A percentile compares a stretch with the other conserved stretches of the same genome.
Conservation (phyloP, 2,888 invertebrate genomes). For the Augiades crinisus region DNA sequence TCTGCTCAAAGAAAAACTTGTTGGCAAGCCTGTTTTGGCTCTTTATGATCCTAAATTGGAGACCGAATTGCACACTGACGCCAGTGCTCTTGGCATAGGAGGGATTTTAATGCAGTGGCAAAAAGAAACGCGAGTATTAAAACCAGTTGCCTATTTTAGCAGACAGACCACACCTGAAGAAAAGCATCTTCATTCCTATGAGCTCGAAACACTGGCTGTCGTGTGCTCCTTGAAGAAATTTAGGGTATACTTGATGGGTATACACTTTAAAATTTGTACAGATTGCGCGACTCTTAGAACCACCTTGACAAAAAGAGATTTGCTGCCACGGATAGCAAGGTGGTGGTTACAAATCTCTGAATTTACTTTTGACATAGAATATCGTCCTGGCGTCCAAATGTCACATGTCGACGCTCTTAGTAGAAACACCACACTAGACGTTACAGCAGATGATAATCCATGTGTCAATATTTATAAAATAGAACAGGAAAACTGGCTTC, state of each 20-base stretch:
- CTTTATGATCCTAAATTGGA: slow-evolving; percentile 38
- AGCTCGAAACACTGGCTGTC: slow-evolving; percentile 36
- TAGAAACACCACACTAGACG: slow-evolving; percentile 22
- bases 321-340: slow-evolving; percentile 40
- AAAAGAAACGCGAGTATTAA: slow-evolving; percentile 17
- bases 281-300: slow-evolving; percentile 42
- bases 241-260: slow-evolving; percentile 38
- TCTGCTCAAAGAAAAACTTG: slow-evolving; percentile 1
- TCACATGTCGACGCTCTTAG: slow-evolving; percentile 41
- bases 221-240: slow-evolving; percentile 39
- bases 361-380: slow-evolving; percentile 42
- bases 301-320: slow-evolving; percentile 39
- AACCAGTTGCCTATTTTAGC: slow-evolving; percentile 36
- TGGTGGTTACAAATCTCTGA: slow-evolving; percentile 43
- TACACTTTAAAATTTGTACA: slow-evolving; percentile 31
- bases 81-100: slow-evolving; percentile 39
- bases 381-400: slow-evolving; percentile 40
- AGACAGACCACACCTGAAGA: slow-evolving; percentile 34
- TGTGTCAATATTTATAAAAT: slow-evolving; percentile 3
- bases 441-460: not conserved
- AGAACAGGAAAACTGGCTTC: slow-evolving; percentile 15
- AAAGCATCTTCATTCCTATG: slow-evolving; percentile 32
- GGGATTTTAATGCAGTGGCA: slow-evolving; percentile 40
- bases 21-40: slow-evolving; percentile 34
- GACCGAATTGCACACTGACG: slow-evolving; percentile 45